Percentiles rank a stretch among this genome's conserved stretches.
Conservation (phyloP, 1,140 invertebrate species). For the Lasioglossum baleicum region DNA sequence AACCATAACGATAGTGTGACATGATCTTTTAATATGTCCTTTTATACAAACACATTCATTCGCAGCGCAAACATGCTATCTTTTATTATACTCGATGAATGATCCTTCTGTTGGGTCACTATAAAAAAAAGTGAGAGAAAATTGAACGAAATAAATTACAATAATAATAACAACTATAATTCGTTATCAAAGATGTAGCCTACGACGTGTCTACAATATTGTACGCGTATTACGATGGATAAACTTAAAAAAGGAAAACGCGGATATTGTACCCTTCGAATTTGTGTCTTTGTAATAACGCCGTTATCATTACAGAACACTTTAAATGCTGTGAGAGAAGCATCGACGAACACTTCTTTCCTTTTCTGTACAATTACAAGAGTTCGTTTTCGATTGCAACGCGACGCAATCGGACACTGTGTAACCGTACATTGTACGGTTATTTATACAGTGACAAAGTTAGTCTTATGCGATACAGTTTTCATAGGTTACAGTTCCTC, state of each 20-base stretch:
- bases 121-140: constrained; percentile 66
- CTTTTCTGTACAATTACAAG: constrained; percentile 30
- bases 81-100: constrained; percentile 58
- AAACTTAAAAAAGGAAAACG: constrained; percentile 4
- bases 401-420: not conserved
- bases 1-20: constrained; percentile 11
- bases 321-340: constrained; percentile 7
- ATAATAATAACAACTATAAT: constrained; percentile 42
- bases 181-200: constrained; percentile 5
- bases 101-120: constrained; percentile 36
- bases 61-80: constrained; percentile 66
- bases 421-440: constrained; percentile 63
- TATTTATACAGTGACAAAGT: constrained; percentile 34
- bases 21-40: constrained; percentile 63
- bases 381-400: not conserved
- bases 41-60: constrained; percentile 74
- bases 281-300: not conserved
- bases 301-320: not conserved
- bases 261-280: constrained; percentile 6
- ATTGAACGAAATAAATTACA: constrained; percentile 64
- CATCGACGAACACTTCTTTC: constrained; percentile 8
- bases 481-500: constrained; percentile 71
- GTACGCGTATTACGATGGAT: not conserved
- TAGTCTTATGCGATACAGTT: constrained; percentile 20
- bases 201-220: constrained; percentile 2